Percentiles rank a stretch among this genome's conserved stretches.
phyloP scores from a whole-genome alignment of 2,888 invertebrate genomes.

The Tinea pellionella region DNA sequence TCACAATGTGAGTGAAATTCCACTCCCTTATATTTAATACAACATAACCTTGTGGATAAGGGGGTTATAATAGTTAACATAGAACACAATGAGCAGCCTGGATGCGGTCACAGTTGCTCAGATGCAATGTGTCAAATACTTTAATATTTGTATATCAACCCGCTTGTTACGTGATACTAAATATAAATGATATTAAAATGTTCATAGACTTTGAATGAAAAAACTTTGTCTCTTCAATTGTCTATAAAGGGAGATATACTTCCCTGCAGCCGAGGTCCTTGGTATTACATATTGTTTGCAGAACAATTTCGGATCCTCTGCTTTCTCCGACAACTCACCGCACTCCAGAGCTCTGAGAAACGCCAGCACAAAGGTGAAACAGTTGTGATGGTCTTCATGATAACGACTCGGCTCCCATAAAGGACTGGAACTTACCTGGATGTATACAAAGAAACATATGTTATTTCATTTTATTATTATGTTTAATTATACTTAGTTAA shows the following conservation, averaged over 20 bases:
- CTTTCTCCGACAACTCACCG: constrained; percentile 76
- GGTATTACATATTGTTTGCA: constrained; percentile 87
- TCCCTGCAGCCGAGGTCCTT: constrained; percentile 83
- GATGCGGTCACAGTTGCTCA: no score
- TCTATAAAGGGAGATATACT: constrained; percentile 85
- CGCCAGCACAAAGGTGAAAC: constrained; percentile 86
- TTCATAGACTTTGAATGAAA: constrained; percentile 40
- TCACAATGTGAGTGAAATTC: no score
- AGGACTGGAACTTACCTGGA: constrained; percentile 62
- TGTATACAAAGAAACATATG: constrained; percentile 16
- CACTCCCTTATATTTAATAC: no score
- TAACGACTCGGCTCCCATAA: constrained; percentile 79
- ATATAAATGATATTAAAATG: no score
- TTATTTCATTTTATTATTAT: constrained; percentile 14
- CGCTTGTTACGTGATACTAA: no score
- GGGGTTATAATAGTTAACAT: no score
- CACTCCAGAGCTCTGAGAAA: constrained; percentile 81
- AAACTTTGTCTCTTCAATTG: constrained; percentile 70
- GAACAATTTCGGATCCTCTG: constrained; percentile 75
- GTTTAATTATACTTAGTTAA: constrained; percentile 13
- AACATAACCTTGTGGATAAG: no score
- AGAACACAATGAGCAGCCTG: no score
- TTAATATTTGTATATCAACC: no score
- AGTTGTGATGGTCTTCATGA: constrained; percentile 82
- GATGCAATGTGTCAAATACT: no score